A percentile compares a stretch with the other conserved stretches of the same genome.
These are phyloP conservation scores for Aldrovandia affinis DNA, from an alignment of 2,797 vertebrate genomes.

Conservation along the genomic window DNA sequence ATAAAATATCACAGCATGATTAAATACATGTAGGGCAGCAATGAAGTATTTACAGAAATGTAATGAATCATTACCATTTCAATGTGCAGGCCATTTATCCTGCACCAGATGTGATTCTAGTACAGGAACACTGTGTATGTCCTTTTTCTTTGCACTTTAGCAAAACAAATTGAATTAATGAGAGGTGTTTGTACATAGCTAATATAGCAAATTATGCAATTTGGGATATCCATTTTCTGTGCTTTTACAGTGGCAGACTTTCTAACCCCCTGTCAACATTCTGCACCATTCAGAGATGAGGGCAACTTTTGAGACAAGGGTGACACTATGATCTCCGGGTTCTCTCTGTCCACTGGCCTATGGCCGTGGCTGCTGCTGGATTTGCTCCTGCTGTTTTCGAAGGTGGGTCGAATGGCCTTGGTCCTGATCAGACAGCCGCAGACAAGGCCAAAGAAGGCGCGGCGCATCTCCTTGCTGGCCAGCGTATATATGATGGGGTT, in stretches of 20 bases:
- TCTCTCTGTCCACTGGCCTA: constrained; percentile 74
- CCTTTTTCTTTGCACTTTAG: not conserved
- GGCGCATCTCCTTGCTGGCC: constrained; percentile 93
- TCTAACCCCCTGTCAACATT: constrained; percentile 48
- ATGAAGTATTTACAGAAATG: not conserved
- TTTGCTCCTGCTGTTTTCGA: constrained; percentile 85
- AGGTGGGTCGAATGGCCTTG: constrained; percentile 66
- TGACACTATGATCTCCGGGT: constrained; percentile 50
- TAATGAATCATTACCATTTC: not conserved
- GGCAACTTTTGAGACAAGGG: constrained; percentile 50
- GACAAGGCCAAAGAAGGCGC: constrained; percentile 85
- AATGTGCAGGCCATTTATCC: not conserved
- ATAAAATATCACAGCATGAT: constrained; percentile 16
- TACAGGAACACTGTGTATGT: not conserved
- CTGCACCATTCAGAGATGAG: constrained; percentile 61
- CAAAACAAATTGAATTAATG: not conserved
- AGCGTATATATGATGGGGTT: constrained; percentile 94
- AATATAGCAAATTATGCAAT: not conserved
- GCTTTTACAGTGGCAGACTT: not conserved
- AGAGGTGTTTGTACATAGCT: not conserved
- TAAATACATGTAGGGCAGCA: not conserved
- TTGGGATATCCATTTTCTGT: not conserved
- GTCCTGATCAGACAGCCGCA: constrained; percentile 75
- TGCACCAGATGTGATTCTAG: not conserved
- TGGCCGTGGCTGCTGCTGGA: constrained; percentile 86